Percentiles rank a stretch among this genome's conserved stretches.
phyloP scores from a whole-genome alignment of 2,797 vertebrate genomes.

The Eurystomus glaucurus region DNA sequence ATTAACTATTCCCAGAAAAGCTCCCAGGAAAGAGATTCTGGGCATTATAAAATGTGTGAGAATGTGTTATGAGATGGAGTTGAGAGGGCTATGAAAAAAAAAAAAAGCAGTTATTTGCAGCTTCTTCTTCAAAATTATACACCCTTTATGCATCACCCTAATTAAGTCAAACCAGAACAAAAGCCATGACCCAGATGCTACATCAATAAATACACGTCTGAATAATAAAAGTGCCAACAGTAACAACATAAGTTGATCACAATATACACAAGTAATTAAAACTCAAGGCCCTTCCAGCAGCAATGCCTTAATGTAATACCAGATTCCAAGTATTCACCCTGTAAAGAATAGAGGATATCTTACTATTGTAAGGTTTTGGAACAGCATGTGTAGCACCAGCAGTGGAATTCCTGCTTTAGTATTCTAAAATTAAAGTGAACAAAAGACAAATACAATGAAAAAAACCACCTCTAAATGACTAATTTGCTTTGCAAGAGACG shows the following conservation, averaged over 20 bases:
- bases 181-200: not conserved
- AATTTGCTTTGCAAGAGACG: not conserved
- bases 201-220: not conserved
- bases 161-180: conserved; percentile 11
- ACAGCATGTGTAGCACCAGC: not conserved
- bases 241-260: not conserved
- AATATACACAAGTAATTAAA: not conserved
- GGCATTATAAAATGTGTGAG: not conserved
- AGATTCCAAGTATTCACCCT: not conserved
- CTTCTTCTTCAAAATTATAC: not conserved
- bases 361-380: not conserved
- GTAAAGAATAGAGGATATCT: not conserved
- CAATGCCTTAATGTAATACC: not conserved
- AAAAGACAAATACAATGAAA: not conserved
- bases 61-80: not conserved
- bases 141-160: not conserved
- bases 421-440: not conserved
- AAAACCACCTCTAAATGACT: not conserved
- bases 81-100: not conserved
- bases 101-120: not conserved
- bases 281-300: not conserved
- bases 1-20: not conserved
- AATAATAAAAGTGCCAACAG: not conserved
- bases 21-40: not conserved
- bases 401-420: not conserved